Percentiles rank a stretch among this genome's conserved stretches.
Conservation (phyloP, 2,888 invertebrate genomes). For the Euclidia mi region DNA sequence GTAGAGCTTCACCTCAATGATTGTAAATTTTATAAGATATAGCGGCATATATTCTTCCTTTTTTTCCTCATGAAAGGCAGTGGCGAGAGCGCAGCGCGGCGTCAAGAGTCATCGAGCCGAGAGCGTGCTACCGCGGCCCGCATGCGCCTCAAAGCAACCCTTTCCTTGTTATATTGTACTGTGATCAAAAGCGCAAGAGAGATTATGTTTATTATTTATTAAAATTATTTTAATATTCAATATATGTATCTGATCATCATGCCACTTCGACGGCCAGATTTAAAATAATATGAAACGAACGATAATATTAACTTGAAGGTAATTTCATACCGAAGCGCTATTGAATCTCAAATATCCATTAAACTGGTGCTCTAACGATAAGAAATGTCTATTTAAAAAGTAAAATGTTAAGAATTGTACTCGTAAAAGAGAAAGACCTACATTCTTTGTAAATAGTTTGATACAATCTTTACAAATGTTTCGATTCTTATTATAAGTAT, state of each 20-base stretch:
- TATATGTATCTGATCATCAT: too few relatives aligned
- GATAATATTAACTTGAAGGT: too few relatives aligned
- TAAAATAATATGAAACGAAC: too few relatives aligned
- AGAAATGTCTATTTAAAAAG: too few relatives aligned
- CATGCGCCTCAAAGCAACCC: conserved; percentile 80
- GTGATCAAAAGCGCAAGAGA: conserved; percentile 77
- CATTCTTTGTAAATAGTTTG: too few relatives aligned
- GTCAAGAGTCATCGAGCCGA: conserved; percentile 83
- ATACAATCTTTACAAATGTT: too few relatives aligned
- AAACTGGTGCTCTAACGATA: too few relatives aligned
- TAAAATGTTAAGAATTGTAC: too few relatives aligned
- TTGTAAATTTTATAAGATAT: conserved; percentile 51
- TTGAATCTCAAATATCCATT: conserved; percentile 1
- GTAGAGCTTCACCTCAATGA: conserved; percentile 25
- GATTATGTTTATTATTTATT: conserved; percentile 19
- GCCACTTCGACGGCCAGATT: too few relatives aligned
- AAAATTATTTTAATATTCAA: not conserved
- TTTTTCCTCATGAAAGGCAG: conserved; percentile 76
- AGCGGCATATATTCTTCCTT: conserved; percentile 58
- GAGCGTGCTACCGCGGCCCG: conserved; percentile 71
- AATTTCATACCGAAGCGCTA: not conserved
- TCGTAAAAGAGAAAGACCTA: too few relatives aligned
- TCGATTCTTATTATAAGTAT: too few relatives aligned
- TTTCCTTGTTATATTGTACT: conserved; percentile 74
- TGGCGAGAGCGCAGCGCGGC: conserved; percentile 73